These are phyloP conservation scores for Vultur gryphus DNA, from an alignment of 2,797 vertebrate genomes.

Conservation along the genomic window DNA sequence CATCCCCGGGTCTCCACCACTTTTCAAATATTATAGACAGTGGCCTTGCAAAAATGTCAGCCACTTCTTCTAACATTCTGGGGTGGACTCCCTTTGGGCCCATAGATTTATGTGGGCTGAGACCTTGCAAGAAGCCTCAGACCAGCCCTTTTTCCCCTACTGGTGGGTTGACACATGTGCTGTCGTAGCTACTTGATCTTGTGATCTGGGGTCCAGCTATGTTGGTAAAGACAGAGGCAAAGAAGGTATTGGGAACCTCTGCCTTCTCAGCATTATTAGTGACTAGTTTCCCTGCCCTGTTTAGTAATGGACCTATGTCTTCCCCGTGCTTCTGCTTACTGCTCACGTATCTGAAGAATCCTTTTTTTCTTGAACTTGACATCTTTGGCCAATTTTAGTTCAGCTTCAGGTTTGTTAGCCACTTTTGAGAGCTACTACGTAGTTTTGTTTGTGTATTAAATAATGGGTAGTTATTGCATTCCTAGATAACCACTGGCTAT, in stretches of 20 bases:
- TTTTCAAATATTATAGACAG: background rate
- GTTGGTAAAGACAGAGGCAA: background rate
- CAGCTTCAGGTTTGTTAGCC: background rate
- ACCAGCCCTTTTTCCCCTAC: background rate
- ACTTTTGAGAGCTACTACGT: background rate
- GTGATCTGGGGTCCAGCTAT: background rate
- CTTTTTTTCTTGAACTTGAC: background rate
- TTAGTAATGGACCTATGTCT: background rate
- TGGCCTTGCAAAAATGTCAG: background rate
- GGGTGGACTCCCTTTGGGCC: background rate
- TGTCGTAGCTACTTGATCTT: background rate
- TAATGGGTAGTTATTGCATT: background rate
- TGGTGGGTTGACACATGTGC: fast-evolving
- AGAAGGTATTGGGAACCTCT: background rate
- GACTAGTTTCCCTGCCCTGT: background rate
- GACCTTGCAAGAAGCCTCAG: background rate
- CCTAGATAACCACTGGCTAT: background rate
- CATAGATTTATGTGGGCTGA: background rate
- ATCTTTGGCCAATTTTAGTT: background rate
- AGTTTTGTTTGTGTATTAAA: background rate
- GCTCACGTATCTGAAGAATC: background rate
- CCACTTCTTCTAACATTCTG: background rate
- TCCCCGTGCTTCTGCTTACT: background rate
- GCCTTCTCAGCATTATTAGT: background rate
- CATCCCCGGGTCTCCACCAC: background rate